Evolutionary conservation across 2,888 invertebrate species (phyloP), one percentile per base, ranked within the genome.

Genomic region (Drosophila aldrichi): DNA sequence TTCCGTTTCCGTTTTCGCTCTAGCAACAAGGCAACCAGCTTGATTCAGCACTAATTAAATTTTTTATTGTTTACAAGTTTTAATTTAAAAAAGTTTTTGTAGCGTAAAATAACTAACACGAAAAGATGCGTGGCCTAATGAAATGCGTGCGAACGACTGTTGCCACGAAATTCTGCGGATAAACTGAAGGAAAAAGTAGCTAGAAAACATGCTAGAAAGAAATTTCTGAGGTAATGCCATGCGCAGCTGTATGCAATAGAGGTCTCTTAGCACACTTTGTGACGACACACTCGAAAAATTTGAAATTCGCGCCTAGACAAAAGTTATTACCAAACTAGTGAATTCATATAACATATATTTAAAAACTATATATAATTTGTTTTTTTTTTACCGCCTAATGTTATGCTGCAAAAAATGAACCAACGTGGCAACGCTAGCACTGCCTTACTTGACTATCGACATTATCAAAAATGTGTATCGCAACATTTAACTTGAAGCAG

Each of bases 131-230:
- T 58, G 18, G 18, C 38, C 8, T 20, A 38, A 44, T 32, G 14
- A 49, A 58, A 36, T 9, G 59, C 71, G 68, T 54, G 54, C 34
- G 41, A 29, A 12, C 64, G 64, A 78, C 85, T 80, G 82, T 69
- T 67, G 66, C 74, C 69, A 75, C 68, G 58, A 70, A 67, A 67
- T 55, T 51, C 74, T 79, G 70, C 64, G 70, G 65, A 69, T 69
- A 49, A 70, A 85, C 81, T 89, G 58, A 79, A 72, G 40, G 36
- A 9, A 40, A 51, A 57, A 58, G 12, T 46, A n/a, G 34, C 34
- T 41, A 55, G 49, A 61, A 38, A 38, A 38, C 48, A 52, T 18
- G 61, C 43, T 51, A 18, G 36, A 55, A 36, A 20, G 12, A 29
- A 68, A 22, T 44, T 12, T 6, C 32, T 38, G 18, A 79, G 79